A percentile compares a stretch with the other conserved stretches of the same genome.
Evolutionary conservation across 2,797 vertebrate genomes (phyloP).

Genomic region (Graptemys geographica): DNA sequence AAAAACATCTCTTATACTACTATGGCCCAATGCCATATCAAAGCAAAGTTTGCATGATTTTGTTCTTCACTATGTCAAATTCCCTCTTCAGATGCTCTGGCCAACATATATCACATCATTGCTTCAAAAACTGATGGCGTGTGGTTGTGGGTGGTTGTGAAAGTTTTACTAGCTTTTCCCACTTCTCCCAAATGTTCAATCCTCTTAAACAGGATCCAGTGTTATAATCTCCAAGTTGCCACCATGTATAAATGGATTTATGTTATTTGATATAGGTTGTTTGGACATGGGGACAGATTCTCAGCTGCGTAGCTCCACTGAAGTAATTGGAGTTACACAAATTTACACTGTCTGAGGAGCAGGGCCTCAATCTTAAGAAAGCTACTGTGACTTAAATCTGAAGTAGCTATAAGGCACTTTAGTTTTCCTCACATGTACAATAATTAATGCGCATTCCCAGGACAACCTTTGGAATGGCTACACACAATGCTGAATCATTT

Average conservation of each 20-base stretch:
- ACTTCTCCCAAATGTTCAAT: slow-evolving; percentile 5
- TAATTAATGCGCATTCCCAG: not conserved
- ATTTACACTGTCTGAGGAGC: not conserved
- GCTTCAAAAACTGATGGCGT: not conserved
- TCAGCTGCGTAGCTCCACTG: not conserved
- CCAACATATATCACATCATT: not conserved
- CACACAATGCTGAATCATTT: not conserved
- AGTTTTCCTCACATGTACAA: accelerated
- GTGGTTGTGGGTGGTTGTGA: accelerated
- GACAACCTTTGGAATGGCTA: not conserved
- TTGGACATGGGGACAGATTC: not conserved
- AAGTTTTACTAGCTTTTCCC: not conserved
- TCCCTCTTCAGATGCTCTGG: not conserved
- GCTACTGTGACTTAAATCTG: not conserved
- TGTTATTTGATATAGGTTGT: not conserved
- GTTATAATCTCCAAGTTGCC: not conserved
- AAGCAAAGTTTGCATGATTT: not conserved
- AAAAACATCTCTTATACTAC: not conserved
- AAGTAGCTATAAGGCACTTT: not conserved
- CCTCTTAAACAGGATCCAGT: not conserved
- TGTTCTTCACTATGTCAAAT: accelerated
- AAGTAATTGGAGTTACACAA: not conserved
- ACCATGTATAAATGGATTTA: not conserved
- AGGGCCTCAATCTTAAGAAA: not conserved
- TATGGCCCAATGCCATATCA: not conserved